Percentiles rank a stretch among this genome's conserved stretches.
Conservation (phyloP, 2,797 vertebrate species). For the Garrulus glandarius region DNA sequence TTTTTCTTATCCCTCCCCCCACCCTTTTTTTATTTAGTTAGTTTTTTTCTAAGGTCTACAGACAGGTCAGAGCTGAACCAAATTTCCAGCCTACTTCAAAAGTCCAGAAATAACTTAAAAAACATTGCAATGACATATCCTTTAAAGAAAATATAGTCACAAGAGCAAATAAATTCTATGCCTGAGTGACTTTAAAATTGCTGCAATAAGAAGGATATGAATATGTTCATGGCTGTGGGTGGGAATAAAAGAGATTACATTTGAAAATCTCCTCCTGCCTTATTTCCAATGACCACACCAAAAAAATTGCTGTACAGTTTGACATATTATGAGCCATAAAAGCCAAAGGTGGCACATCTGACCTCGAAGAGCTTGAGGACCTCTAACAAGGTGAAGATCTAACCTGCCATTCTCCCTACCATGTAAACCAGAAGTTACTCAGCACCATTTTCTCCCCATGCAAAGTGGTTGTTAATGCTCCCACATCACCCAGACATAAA, state of each 20-base stretch:
- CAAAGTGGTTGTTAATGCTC: fast-evolving
- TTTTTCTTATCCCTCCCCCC: neutral
- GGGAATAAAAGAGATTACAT: neutral
- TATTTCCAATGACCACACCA: neutral
- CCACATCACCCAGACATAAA: neutral
- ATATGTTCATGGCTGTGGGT: neutral
- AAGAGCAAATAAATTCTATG: neutral
- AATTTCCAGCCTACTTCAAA: neutral
- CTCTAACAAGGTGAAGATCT: neutral
- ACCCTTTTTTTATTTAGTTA: fast-evolving
- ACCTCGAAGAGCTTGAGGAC: neutral
- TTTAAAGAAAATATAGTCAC: neutral
- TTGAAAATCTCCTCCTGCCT: neutral
- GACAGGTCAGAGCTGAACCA: neutral
- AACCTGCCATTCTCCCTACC: neutral
- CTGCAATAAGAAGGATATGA: neutral
- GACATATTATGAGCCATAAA: neutral
- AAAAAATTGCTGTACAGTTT: neutral
- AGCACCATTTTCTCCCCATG: neutral
- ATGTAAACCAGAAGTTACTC: neutral
- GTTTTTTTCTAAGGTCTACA: neutral
- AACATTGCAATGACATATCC: neutral
- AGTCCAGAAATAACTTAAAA: neutral
- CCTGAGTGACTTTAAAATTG: neutral
- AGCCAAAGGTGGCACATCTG: neutral